Evolutionary conservation across 2,888 invertebrate species (phyloP).

Genomic region (Onthophagus sagittarius): DNA sequence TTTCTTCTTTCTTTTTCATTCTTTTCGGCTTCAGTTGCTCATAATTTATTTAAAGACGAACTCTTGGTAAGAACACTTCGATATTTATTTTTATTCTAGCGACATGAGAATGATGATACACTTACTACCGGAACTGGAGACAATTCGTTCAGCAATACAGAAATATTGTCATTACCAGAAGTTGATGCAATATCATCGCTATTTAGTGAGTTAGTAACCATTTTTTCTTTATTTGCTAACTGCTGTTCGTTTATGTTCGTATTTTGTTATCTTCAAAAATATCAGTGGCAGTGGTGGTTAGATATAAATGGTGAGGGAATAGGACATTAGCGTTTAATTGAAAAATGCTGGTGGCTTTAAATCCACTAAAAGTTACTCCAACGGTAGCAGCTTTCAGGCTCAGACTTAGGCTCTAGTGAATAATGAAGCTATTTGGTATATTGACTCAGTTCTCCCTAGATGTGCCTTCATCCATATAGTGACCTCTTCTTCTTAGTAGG

Average conservation of each 20-base stretch:
- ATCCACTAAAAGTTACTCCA: conserved; percentile 22
- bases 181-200: neutral
- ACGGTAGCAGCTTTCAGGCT: conserved; percentile 22
- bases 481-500: conserved; percentile 7
- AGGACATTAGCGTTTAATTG: conserved; percentile 21
- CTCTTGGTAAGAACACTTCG: conserved; percentile 12
- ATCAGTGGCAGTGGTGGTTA: conserved; percentile 11
- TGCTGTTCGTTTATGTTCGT: conserved; percentile 10
- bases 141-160: conserved; percentile 14
- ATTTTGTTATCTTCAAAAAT: conserved; percentile 8
- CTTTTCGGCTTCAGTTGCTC: conserved; percentile 10
- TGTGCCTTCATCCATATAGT: conserved; percentile 5
- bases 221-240: neutral
- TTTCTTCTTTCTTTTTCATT: conserved; percentile 13
- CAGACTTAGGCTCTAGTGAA: conserved; percentile 21
- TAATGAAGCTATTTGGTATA: conserved; percentile 16
- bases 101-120: conserved; percentile 5
- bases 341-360: conserved; percentile 20
- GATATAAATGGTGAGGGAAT: conserved; percentile 23
- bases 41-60: conserved; percentile 16
- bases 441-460: conserved; percentile 7
- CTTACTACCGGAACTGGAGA: conserved; percentile 15
- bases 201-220: no score
- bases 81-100: conserved; percentile 10
- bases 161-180: conserved; percentile 8